phyloP scores from a whole-genome alignment of 2,888 invertebrate species.

The Diarsia brunnea region DNA sequence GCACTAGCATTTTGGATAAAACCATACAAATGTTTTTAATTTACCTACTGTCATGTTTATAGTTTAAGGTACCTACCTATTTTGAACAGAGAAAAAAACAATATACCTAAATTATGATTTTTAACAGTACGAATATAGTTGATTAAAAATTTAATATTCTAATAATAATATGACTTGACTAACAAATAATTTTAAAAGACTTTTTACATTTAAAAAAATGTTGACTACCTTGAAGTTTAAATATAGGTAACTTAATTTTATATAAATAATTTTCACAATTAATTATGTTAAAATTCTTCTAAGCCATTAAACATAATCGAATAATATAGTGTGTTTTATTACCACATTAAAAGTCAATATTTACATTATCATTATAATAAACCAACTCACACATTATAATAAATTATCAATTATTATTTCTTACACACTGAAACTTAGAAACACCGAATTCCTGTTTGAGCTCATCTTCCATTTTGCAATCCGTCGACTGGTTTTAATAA shows the following conservation, averaged over 20 bases:
- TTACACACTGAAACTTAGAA: slow-evolving; percentile 30
- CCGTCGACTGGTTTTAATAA: slow-evolving; percentile 74
- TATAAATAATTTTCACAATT: background rate
- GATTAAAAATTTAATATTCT: no score
- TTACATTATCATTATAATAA: slow-evolving; percentile 12
- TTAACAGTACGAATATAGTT: no score
- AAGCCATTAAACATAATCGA: background rate
- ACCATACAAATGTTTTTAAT: background rate
- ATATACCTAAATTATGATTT: no score
- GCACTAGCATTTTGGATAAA: background rate
- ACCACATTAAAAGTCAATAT: slow-evolving; percentile 16
- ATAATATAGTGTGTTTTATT: slow-evolving; percentile 9
- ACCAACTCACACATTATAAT: slow-evolving; percentile 6
- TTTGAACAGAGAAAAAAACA: no score
- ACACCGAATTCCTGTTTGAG: slow-evolving; percentile 41
- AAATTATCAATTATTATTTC: slow-evolving; percentile 29
- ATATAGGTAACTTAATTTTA: background rate
- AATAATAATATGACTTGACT: no score
- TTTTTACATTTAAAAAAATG: background rate
- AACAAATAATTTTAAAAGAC: background rate
- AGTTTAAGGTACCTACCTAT: no score
- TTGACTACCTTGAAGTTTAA: slow-evolving; percentile 6
- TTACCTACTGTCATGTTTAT: no score
- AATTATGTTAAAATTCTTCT: background rate
- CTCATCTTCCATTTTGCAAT: slow-evolving; percentile 73